Percentiles rank a stretch among this genome's conserved stretches.
phyloP scores from a whole-genome alignment of 2,888 invertebrate genomes.

The Epinotia brunnichana region DNA sequence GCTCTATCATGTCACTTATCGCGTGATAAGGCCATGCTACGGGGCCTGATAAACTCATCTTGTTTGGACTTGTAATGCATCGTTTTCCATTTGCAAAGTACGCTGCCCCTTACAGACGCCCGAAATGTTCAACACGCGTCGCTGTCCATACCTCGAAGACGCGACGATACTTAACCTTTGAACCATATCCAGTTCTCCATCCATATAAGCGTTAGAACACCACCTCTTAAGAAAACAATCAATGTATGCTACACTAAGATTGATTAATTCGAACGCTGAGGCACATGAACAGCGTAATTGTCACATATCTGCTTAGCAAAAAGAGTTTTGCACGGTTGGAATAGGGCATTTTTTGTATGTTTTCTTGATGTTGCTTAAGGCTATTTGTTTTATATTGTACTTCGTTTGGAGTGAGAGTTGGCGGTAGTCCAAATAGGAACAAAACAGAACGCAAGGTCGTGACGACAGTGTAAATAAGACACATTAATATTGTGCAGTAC shows the following conservation, averaged over 20 bases:
- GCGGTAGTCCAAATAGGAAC: conserved; percentile 71
- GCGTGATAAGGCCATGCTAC: too few relatives aligned
- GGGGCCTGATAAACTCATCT: too few relatives aligned
- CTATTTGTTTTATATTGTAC: not conserved
- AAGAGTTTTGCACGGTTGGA: not conserved
- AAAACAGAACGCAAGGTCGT: conserved; percentile 54
- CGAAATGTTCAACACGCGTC: conserved; percentile 34
- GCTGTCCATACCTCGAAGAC: conserved; percentile 11
- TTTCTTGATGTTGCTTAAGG: not conserved
- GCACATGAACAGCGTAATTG: not conserved
- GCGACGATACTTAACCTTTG: not conserved
- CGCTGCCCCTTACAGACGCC: conserved; percentile 21
- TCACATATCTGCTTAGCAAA: not conserved
- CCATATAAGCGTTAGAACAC: not conserved
- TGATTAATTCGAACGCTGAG: not conserved
- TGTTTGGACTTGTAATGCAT: too few relatives aligned
- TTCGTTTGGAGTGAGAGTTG: conserved; percentile 49
- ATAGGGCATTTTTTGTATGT: not conserved
- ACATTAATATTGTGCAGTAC: conserved; percentile 32
- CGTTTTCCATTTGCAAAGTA: not conserved
- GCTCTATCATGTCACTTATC: too few relatives aligned
- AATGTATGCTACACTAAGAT: conserved; percentile 6
- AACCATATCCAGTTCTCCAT: conserved; percentile 1
- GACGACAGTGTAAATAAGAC: conserved; percentile 36
- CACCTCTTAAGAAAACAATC: not conserved